Evolutionary conservation across 2,888 invertebrate genomes (phyloP), one percentile per base, ranked within the genome.

Genomic region (Aporophyla nigra): DNA sequence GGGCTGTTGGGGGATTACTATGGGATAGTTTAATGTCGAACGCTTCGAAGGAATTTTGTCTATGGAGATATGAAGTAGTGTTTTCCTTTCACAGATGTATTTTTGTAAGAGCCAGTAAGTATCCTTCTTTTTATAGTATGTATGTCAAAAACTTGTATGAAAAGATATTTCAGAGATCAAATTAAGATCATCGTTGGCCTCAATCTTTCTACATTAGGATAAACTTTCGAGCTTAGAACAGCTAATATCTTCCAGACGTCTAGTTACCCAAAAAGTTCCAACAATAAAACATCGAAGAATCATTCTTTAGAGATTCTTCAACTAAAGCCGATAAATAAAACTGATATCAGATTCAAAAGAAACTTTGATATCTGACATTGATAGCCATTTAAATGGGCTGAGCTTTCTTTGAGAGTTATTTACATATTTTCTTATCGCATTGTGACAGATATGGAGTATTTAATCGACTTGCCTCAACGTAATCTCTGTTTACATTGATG

Each of bases 1-100:
- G 80, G 85, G 84, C 82, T 88, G 86, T 88, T 86, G 68, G 83
- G 86, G 86, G 88, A 90, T 91, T 89, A 89, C 87, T 74, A 86
- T 82, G 82, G 84, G 82, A 76, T 84, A 69, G 72, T 79, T 85
- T 82, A 76, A 58, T 83, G 77, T 14, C 43, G 76, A 76, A 53
- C 53, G 46, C 54, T 43, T 78, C 67, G 53, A 65, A 84, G 71
- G 72, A 85, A 86, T 85, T 71, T 86, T 67, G 58, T 83, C 54
- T 74, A 59, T 49, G 40, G 16, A 63, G 27, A 72, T 51, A 74
- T 71, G 27, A 6, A 43, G 21, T 21, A 12, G 54, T 43, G 27
- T 40, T 71, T 27, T 78, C 73, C 58, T 65, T 63, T 43, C 19
- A 63, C 21, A 54, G 61, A 40, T 70, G 49, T 56, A 21, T 59